Evolutionary conservation across 2,113 vertebrate genomes (phyloP), one percentile per base, ranked within the genome.

Genomic region (Amblyopsis rosae): DNA sequence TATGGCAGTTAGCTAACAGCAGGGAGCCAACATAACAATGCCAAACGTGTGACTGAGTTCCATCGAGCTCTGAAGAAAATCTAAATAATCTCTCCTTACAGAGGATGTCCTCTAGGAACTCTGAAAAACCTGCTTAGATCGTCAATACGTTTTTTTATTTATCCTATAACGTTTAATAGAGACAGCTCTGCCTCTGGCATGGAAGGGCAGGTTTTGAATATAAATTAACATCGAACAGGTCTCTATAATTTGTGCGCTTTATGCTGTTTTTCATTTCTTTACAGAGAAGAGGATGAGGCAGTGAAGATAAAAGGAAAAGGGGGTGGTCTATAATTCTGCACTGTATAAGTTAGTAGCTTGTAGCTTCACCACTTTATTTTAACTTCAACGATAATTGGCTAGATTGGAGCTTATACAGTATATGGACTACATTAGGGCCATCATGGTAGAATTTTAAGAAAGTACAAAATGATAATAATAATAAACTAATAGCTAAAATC

Each of bases 181-280:
- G 69, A 82, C 6, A 15, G 71, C 67, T 35, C 66, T 32, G 86
- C 90, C 89, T 67, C 17, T 19, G 88, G 90, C 83, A 45, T 66
- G 61, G 70, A 72, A 65, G 59, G 68, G 80, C 83, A 81, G 81
- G 78, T 89, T 89, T 83, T 73, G 89, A 92, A 90, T 91, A 91
- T 89, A 79, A 90, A 91, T 92, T 85, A 87, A 82, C 59, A 83
- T 77, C 70, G 84, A 83, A 69, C 69, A 80, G 81, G 87, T 87
- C 71, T 80, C 56, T 3, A 70, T 69, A n/a, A 65, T 86, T 50
- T 80, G 51, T 65, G 72, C 81, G 76, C 19, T 65, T 61, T 68
- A 75, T 71, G 53, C 70, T 70, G 62, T 46, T 57, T 55, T 65
- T 62, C 65, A 73, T 68, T 72, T 67, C 46, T 26, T 66, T 60